These are phyloP conservation scores for Lucinisca nassula DNA, from an alignment of 2,888 invertebrate species.

Conservation along the genomic window DNA sequence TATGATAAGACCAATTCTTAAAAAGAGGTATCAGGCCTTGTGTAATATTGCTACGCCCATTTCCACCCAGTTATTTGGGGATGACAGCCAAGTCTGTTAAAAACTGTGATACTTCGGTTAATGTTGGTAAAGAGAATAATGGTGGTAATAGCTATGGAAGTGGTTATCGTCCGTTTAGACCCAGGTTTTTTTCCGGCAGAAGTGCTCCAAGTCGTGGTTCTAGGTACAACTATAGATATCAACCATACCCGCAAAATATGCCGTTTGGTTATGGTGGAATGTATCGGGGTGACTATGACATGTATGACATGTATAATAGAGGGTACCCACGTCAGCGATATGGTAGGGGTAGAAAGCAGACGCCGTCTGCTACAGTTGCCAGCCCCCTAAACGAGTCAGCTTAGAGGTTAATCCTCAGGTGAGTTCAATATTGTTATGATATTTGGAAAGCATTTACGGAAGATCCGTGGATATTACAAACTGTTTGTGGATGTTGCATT, in stretches of 20 bases:
- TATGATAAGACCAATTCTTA: not conserved
- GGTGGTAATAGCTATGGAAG: not conserved
- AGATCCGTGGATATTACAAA: conserved; percentile 9
- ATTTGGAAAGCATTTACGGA: not conserved
- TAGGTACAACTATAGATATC: too few species aligned
- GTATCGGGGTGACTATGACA: not conserved
- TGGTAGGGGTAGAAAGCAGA: not conserved
- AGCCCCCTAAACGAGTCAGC: not conserved
- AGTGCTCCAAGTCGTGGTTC: not conserved
- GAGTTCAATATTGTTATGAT: not conserved
- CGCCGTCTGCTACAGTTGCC: not conserved
- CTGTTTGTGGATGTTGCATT: not conserved
- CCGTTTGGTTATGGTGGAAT: not conserved
- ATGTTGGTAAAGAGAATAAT: not conserved
- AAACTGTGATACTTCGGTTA: conserved; percentile 14
- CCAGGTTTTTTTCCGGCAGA: not conserved
- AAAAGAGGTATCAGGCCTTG: not conserved
- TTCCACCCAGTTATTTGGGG: not conserved
- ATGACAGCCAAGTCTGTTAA: conserved; percentile 15
- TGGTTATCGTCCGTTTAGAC: not conserved
- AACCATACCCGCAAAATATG: too few species aligned
- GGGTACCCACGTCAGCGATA: not conserved
- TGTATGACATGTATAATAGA: not conserved
- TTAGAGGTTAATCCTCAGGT: not conserved
- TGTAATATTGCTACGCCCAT: conserved; percentile 9